Percentiles rank a stretch among this genome's conserved stretches.
phyloP scores from a whole-genome alignment of 2,888 invertebrate genomes.

The Andrena bicolor region DNA sequence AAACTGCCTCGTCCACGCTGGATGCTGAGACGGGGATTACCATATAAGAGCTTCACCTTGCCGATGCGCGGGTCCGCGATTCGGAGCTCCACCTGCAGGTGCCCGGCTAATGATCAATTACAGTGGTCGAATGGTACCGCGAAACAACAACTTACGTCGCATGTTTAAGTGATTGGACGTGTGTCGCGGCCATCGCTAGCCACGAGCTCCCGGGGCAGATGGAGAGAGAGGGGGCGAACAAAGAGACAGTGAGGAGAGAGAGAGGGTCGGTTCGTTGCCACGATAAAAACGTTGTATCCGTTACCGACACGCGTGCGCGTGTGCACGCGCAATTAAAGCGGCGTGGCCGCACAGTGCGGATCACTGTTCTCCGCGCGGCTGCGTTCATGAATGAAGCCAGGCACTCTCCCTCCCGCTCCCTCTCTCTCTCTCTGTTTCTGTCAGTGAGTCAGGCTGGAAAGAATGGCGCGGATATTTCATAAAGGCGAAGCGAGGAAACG shows the following conservation, averaged over 20 bases:
- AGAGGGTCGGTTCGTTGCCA: conserved; percentile 42
- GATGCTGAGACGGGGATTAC: too few relatives aligned
- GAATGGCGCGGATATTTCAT: conserved; percentile 77
- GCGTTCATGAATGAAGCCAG: conserved; percentile 77
- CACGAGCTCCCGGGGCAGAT: neutral
- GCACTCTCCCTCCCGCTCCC: conserved; percentile 11
- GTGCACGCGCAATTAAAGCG: conserved; percentile 73
- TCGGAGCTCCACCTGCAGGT: too few relatives aligned
- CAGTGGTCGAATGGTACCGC: too few relatives aligned
- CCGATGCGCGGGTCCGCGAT: too few relatives aligned
- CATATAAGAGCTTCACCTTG: too few relatives aligned
- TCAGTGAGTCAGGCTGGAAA: conserved; percentile 74
- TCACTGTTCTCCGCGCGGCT: conserved; percentile 73
- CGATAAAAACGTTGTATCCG: conserved; percentile 59
- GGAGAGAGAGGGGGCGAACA: too few relatives aligned
- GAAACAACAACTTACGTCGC: too few relatives aligned
- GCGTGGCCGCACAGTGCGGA: conserved; percentile 71
- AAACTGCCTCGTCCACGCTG: too few relatives aligned
- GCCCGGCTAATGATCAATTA: too few relatives aligned
- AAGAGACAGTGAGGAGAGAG: neutral
- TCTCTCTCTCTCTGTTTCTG: neutral
- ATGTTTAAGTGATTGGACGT: too few relatives aligned
- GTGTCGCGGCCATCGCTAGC: conserved; percentile 20
- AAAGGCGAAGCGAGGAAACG: conserved; percentile 73
- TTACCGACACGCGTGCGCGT: conserved; percentile 60